A percentile compares a stretch with the other conserved stretches of the same genome.
Evolutionary conservation across 2,888 invertebrate species (phyloP).

Genomic region (Stenichneumon culpator): DNA sequence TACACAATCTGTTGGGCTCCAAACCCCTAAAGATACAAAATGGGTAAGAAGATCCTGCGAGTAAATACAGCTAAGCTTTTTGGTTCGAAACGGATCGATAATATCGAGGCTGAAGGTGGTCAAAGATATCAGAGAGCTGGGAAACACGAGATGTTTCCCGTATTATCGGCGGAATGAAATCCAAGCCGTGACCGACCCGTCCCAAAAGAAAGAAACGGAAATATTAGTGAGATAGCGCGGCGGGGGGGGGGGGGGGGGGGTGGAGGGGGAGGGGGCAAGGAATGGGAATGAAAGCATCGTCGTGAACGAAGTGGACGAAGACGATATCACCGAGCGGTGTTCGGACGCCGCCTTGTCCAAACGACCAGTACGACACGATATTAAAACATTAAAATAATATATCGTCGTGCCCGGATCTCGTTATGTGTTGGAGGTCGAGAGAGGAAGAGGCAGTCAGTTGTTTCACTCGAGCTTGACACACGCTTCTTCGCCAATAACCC

Average conservation of each 20-base stretch:
- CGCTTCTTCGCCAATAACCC: constrained; percentile 76
- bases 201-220: constrained; percentile 36
- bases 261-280: not conserved
- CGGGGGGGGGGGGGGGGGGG: constrained; percentile 1
- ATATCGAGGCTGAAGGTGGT: constrained; percentile 2
- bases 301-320: constrained; percentile 53
- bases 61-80: constrained; percentile 5
- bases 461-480: constrained; percentile 77
- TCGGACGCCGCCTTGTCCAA: constrained; percentile 82
- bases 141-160: constrained; percentile 60
- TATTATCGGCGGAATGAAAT: constrained; percentile 71
- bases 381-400: constrained; percentile 85
- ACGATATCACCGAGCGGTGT: constrained; percentile 67
- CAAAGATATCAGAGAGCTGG: constrained; percentile 11
- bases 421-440: constrained; percentile 69
- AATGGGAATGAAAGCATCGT: constrained; percentile 61
- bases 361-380: constrained; percentile 84
- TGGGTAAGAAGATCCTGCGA: not conserved
- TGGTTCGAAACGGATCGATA: not conserved
- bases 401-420: constrained; percentile 78
- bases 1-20: not conserved
- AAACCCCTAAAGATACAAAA: not conserved
- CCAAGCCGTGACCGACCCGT: constrained; percentile 34
- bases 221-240: constrained; percentile 27
- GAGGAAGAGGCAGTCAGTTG: constrained; percentile 50